phyloP scores from a whole-genome alignment of 2,888 invertebrate genomes.

The Xiphydria camelus region DNA sequence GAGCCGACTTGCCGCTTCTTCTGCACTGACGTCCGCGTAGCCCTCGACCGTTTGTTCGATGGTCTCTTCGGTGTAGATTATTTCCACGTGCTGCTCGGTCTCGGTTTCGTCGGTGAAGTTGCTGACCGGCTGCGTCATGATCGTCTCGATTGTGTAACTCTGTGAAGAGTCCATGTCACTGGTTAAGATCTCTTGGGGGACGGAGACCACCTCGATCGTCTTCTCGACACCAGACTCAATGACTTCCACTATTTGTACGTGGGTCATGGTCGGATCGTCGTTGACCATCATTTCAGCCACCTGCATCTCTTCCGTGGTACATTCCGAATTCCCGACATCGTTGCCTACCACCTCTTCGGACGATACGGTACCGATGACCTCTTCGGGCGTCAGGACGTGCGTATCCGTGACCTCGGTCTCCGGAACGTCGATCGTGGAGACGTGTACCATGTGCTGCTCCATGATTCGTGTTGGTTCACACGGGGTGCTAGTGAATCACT shows the following conservation, averaged over 20 bases:
- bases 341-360: neutral
- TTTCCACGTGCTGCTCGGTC: neutral
- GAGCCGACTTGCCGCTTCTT: neutral
- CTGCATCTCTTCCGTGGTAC: constrained; percentile 1
- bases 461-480: constrained; percentile 3
- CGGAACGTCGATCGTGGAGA: neutral
- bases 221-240: constrained; percentile 1
- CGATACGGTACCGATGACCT: neutral
- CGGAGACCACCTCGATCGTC: constrained; percentile 1
- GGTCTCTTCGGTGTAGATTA: neutral
- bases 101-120: too few relatives aligned
- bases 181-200: neutral
- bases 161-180: neutral
- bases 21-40: neutral
- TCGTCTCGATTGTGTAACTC: too few relatives aligned
- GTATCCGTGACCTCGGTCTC: neutral
- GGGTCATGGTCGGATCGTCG: neutral
- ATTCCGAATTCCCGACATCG: constrained; percentile 4
- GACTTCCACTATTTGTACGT: neutral
- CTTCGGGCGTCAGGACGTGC: neutral
- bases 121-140: too few relatives aligned
- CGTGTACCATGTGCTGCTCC: constrained; percentile 8
- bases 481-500: constrained; percentile 1
- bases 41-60: neutral
- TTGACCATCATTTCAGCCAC: neutral